Evolutionary conservation across 2,113 vertebrate genomes (phyloP).

Genomic region (Anguilla japonica): DNA sequence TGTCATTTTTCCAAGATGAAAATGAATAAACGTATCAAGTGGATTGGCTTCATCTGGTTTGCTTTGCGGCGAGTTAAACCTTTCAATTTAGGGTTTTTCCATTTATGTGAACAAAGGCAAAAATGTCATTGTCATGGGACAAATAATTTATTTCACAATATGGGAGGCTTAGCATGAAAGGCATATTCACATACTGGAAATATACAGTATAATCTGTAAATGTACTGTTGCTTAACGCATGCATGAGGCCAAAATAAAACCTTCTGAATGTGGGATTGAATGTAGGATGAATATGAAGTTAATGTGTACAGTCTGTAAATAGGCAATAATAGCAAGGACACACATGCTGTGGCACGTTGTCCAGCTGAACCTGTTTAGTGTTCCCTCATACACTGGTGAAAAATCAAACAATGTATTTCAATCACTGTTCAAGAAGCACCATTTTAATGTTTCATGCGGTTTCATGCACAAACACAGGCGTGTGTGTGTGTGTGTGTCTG

Average conservation of each 20-base stretch:
- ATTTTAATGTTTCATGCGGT: too few species aligned
- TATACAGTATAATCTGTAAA: constrained; percentile 32
- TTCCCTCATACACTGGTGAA: too few species aligned
- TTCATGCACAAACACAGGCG: too few species aligned
- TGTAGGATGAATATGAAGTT: neutral
- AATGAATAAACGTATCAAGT: constrained; percentile 1
- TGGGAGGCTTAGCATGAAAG: constrained; percentile 59
- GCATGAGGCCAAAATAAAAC: constrained; percentile 57
- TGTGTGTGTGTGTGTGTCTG: too few species aligned
- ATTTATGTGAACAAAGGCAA: neutral
- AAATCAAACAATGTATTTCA: too few species aligned
- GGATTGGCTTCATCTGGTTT: constrained; percentile 7
- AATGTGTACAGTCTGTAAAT: too few species aligned
- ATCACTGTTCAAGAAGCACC: too few species aligned
- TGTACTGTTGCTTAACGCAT: constrained; percentile 43
- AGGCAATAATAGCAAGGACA: too few species aligned
- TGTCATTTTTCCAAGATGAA: constrained; percentile 23
- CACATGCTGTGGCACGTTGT: too few species aligned
- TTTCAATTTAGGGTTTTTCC: neutral
- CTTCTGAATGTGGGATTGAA: neutral
- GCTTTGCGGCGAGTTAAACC: neutral
- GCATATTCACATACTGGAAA: constrained; percentile 58
- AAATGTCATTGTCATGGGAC: constrained; percentile 35
- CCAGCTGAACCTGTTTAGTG: too few species aligned
- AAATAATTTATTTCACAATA: constrained; percentile 63